Base-by-base conservation (phyloP, 2,797 vertebrate genomes). In the Cirrhinus mrigala region DNA sequence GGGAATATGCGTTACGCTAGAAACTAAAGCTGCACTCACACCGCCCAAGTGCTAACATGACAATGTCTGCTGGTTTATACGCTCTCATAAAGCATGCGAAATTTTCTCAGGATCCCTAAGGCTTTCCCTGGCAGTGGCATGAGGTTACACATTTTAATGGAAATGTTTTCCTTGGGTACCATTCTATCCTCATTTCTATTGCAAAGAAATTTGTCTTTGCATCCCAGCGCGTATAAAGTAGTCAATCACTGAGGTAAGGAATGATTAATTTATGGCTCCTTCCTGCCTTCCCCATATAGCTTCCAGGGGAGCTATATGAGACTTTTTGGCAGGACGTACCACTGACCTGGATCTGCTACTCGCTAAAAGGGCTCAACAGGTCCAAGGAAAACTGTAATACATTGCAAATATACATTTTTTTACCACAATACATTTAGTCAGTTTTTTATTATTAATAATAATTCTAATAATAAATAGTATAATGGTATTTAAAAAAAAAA, bases 81-180 rank as follows among this genome's bases (percentile, higher is more conserved):
- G 16, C 46, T 88, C 70, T 80, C 71, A 58, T 88, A 87, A 89
- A 90, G 56, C 58, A 58, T 86, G 80, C 52, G 12, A 85, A 73
- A 75, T 87, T 81, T 89, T 86, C 71, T 60, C 54, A 76, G 73
- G 58, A 81, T 89, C 87, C 89, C 77, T 46, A 24, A 86, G 83
- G 86, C n/a, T 80, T 87, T 89, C 73, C 66, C 58, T 50, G 62
- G 60, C 64, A 66, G 78, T 71, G 70, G 66, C 83, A 68, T 66
- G 33, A 86, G 73, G 82, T 88, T 87, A 84, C 75, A 78, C 12
- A 15, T 71, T 88, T 75, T 89, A 89, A 89, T 89, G 76, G 79
- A 89, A 87, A 83, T 84, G 79, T 88, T 89, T 91, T 88, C 88
- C 85, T 90, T 88, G 80, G 79, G 85, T 85, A 83, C 81, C 52